Base-by-base conservation (phyloP, 2,888 invertebrate genomes). In the Volucella bombylans region DNA sequence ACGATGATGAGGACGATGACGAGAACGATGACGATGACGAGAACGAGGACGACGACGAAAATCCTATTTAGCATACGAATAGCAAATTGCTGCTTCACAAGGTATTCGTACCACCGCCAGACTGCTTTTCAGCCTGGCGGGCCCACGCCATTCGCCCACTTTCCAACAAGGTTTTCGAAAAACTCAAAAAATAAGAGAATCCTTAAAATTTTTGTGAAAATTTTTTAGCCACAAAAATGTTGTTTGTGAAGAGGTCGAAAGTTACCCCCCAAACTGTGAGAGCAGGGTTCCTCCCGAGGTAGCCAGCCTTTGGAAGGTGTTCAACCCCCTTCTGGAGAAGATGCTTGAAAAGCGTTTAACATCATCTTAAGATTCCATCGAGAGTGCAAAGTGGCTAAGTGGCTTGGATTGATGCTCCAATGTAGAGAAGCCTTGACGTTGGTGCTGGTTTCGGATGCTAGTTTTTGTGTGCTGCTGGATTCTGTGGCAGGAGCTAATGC, bases 51-150 rank as follows among this genome's bases (percentile, higher is more conserved):
- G 85, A 72, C 85, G 71, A 64, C 81, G 43, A 57, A 77, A 77
- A 64, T 64, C 72, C 85, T 85, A 85, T 85, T 85, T 85, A 85
- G 85, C 85, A 85, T 85, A 81, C 81, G 81, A 85, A 85, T 81
- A 81, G 85, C 81, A 85, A 85, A 85, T 81, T 85, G 76, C 62
- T 76, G 69, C 65, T 68, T 62, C 79, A 64, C 67, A 65, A 23
- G 12, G 38, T 74, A 50, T 62, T 52, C 64, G 14, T 8, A 12
- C 45, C 45, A 31, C 31, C 31, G 31, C 31, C 31, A 6, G 31
- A 6, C 31, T 31, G 31, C 31, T 31, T 31, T 31, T 31, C 31
- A 6, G 31, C 31, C 31, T 31, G 31, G 31, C 18, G 4, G 43
- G 14, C 39, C n/a, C 54, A 55, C 55, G n/a, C 31, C 49, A 38